Evolutionary conservation across 2,113 vertebrate genomes (phyloP), one percentile per base, ranked within the genome.

Genomic region (Ivindomyrus marchei): DNA sequence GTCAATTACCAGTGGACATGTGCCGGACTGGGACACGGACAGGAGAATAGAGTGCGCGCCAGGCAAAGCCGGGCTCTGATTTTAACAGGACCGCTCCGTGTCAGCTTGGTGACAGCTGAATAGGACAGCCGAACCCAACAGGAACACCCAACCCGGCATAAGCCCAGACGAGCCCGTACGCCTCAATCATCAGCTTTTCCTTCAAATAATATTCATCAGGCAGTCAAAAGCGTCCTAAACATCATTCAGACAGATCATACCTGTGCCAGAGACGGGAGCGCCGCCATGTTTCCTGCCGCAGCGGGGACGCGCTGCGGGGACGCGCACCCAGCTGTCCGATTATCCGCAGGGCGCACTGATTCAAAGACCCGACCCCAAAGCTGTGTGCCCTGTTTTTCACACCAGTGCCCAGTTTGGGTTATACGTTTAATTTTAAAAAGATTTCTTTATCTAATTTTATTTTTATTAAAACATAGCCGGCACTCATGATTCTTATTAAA

Each of bases 251-350:
- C 24, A 19, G 21, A 49, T 15, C 84, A 47, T 97, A 98, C 97
- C 97, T 98, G 97, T 92, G 94, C 94, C 91, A 97, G 94, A 53
- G 97, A 96, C 93, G 97, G 95, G 93, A 98, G 97, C 95, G 97
- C 97, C 93, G 98, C 97, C 97, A 98, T 98, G 94, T 98, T 98
- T 96, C 97, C 97, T 95, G 94, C 92, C 95, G 92, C 92, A 87
- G 90, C 94, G 93, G 90, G 93, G 92, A 92, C 91, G 95, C 95
- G 93, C 94, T 90, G 31, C 91, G 93, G 89, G 70, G 58, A 31
- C 92, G 42, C 74, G 74, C 74, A 42, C 90, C 70, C 90, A 94
- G 94, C 93, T 90, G 87, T 31, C 21, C 62, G 39, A 27, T 45
- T 49, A 50, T 24, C 39, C 42, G 58, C 39, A 88, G 53, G 87